phyloP scores from a whole-genome alignment of 2,113 vertebrate genomes.

The Ptilorrhoa leucosticta region DNA sequence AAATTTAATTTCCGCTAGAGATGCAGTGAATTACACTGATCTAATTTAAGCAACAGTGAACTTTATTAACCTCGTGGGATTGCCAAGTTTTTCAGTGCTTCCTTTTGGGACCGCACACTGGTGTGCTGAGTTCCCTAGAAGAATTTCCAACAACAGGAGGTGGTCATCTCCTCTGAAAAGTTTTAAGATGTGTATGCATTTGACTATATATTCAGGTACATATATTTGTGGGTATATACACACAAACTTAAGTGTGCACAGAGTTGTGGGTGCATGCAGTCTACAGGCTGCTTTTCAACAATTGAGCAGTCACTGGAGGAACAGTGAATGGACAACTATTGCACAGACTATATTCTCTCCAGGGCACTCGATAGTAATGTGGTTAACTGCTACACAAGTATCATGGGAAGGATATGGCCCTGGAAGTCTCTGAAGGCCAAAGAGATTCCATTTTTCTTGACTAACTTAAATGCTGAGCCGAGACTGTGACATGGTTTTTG shows the following conservation, averaged over 20 bases:
- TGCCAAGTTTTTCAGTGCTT: constrained; percentile 42
- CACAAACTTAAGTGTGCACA: fast-evolving
- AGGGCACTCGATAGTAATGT: background rate
- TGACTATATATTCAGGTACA: background rate
- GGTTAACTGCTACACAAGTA: background rate
- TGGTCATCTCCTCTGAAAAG: background rate
- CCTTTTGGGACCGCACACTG: background rate
- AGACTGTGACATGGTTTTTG: background rate
- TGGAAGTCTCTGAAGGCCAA: background rate
- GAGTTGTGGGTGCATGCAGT: background rate
- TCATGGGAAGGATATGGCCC: background rate
- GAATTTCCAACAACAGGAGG: background rate
- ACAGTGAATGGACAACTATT: background rate
- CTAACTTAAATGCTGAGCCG: background rate
- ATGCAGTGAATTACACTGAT: constrained; percentile 57
- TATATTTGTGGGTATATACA: too few species aligned
- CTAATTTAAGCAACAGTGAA: constrained; percentile 68
- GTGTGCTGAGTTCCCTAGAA: background rate
- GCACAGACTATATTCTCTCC: background rate
- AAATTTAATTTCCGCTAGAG: constrained; percentile 61
- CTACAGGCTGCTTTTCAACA: background rate
- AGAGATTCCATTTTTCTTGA: background rate
- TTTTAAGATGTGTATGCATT: background rate
- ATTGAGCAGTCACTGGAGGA: background rate
- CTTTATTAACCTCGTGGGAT: constrained; percentile 59